A percentile compares a stretch with the other conserved stretches of the same genome.
Conservation (phyloP, 2,888 invertebrate species). For the Phragmatobia fuliginosa region DNA sequence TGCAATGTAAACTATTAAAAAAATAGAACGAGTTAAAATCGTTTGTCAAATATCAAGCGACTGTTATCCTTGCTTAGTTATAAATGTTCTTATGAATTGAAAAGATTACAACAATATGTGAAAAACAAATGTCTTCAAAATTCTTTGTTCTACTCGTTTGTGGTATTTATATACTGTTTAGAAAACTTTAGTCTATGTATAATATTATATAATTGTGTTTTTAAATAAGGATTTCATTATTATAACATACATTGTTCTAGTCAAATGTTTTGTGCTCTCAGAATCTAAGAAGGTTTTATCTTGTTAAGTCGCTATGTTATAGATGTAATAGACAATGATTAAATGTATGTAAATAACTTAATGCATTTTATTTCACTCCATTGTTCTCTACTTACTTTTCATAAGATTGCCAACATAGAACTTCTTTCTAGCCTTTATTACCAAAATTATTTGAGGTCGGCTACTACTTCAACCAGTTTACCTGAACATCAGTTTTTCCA, state of each 20-base stretch:
- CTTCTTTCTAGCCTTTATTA: too few species aligned
- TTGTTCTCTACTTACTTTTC: background rate
- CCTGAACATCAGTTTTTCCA: too few species aligned
- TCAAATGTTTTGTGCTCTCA: conserved; percentile 51
- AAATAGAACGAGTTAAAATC: background rate
- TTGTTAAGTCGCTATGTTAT: conserved; percentile 68
- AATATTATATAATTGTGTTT: conserved; percentile 39
- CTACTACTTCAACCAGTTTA: too few species aligned
- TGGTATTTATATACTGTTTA: background rate
- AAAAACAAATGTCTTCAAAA: background rate
- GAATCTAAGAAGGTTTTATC: conserved; percentile 56
- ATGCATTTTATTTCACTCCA: conserved; percentile 49
- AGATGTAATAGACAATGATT: conserved; percentile 71
- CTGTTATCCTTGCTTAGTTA: conserved; percentile 15
- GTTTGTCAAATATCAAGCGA: conserved; percentile 10
- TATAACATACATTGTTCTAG: conserved; percentile 49
- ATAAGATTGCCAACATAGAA: too few species aligned
- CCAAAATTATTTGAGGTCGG: too few species aligned
- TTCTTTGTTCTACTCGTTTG: conserved; percentile 3
- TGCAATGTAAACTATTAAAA: background rate
- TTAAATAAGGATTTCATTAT: conserved; percentile 48
- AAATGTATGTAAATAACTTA: conserved; percentile 77
- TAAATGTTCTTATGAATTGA: background rate
- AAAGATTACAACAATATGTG: conserved; percentile 12
- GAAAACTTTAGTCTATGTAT: conserved; percentile 30